Evolutionary conservation across 2,888 invertebrate species (phyloP).

Genomic region (Parascotia fuliginaria): DNA sequence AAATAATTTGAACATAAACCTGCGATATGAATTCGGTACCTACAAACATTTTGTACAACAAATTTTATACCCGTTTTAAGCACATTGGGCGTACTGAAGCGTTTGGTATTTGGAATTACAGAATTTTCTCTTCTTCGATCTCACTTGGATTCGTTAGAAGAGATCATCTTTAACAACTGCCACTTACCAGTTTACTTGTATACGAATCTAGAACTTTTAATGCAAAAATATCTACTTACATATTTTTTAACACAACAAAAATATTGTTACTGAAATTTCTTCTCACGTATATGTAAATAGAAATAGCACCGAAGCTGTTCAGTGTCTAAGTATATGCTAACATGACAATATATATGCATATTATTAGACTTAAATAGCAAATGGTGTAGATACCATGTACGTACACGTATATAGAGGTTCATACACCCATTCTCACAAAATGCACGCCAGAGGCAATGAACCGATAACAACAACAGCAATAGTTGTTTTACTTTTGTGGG

Average conservation of each 20-base stretch:
- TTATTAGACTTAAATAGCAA: constrained; percentile 5
- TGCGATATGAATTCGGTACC: too few relatives aligned
- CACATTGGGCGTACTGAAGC: too few relatives aligned
- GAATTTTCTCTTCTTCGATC: too few relatives aligned
- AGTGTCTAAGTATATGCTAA: constrained; percentile 22
- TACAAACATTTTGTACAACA: too few relatives aligned
- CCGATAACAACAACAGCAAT: constrained; percentile 16
- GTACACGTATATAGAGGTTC: not conserved
- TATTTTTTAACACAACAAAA: not conserved
- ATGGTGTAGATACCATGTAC: not conserved
- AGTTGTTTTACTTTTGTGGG: constrained; percentile 23
- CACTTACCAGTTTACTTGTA: too few relatives aligned
- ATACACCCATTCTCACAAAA: constrained; percentile 16
- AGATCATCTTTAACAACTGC: too few relatives aligned
- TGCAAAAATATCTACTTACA: not conserved
- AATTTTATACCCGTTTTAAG: too few relatives aligned
- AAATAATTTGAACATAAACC: too few relatives aligned
- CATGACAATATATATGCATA: constrained; percentile 26
- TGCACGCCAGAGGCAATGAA: constrained; percentile 29
- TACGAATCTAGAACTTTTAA: too few relatives aligned
- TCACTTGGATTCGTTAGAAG: too few relatives aligned
- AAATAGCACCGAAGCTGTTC: constrained; percentile 18
- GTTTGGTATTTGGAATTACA: too few relatives aligned
- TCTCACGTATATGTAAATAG: constrained; percentile 25
- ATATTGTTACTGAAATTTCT: constrained; percentile 14